phyloP scores from a whole-genome alignment of 2,113 vertebrate genomes.

The Epinephelus fuscoguttatus region DNA sequence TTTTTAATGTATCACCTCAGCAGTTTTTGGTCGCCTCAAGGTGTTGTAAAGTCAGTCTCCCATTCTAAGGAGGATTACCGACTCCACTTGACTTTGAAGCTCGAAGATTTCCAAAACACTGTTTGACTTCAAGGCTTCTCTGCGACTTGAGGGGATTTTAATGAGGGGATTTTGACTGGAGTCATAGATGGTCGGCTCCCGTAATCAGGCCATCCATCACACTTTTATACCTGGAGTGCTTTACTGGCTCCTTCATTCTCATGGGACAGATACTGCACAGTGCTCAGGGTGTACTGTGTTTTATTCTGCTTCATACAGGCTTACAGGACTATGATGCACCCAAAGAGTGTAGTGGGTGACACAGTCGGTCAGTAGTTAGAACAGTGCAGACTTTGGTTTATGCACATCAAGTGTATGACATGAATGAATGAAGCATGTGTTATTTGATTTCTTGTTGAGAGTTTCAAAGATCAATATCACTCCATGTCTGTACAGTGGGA shows the following conservation, averaged over 20 bases:
- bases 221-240: conserved; percentile 28
- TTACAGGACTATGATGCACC: not conserved
- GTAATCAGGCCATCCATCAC: conserved; percentile 40
- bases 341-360: not conserved
- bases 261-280: not conserved
- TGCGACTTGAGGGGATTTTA: conserved; percentile 57
- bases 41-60: conserved; percentile 57
- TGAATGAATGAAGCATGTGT: not conserved
- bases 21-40: conserved; percentile 54
- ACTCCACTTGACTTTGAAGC: conserved; percentile 73
- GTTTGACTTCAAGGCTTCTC: conserved; percentile 64
- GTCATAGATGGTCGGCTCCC: conserved; percentile 40
- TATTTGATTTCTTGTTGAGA: not conserved
- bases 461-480: not conserved
- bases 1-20: conserved; percentile 58
- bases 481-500: not conserved
- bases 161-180: conserved; percentile 72
- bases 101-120: conserved; percentile 69
- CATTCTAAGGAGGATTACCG: conserved; percentile 65
- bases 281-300: not conserved
- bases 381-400: not conserved
- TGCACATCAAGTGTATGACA: not conserved
- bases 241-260: not conserved
- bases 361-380: not conserved
- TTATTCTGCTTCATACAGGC: not conserved